phyloP scores from a whole-genome alignment of 2,797 vertebrate genomes.

The Sebastes dallii region DNA sequence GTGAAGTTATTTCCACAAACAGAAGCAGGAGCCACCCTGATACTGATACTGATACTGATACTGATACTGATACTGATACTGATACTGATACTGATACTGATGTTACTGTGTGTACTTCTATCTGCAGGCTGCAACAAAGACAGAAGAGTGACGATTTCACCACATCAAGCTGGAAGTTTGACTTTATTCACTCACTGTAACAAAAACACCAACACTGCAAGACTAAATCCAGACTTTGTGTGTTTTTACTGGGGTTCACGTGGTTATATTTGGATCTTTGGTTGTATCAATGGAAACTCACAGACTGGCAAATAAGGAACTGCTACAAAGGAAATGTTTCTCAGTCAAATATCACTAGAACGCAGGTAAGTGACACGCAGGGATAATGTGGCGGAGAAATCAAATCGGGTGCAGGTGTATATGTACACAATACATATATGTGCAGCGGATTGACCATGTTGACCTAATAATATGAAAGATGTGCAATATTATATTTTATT shows the following conservation, averaged over 20 bases:
- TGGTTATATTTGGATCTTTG: background rate
- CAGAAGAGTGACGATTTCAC: conserved; percentile 56
- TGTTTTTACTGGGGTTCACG: background rate
- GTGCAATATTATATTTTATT: background rate
- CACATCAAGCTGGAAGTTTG: background rate
- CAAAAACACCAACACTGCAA: background rate
- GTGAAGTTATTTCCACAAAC: background rate
- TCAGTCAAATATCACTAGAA: background rate
- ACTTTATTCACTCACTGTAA: background rate
- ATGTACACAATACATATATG: background rate
- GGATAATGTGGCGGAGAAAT: background rate
- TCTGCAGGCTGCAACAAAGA: conserved; percentile 53
- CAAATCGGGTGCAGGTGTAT: background rate
- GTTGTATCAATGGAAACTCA: background rate
- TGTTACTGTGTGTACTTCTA: background rate
- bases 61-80: too few species aligned
- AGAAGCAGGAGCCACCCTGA: background rate
- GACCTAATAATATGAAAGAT: background rate
- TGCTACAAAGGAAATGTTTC: background rate
- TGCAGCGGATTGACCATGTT: background rate
- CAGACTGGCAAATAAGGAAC: background rate
- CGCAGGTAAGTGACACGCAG: background rate
- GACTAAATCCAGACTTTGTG: background rate
- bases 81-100: background rate
- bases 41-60: too few species aligned